These are phyloP conservation scores for Climacteris rufus DNA, from an alignment of 2,113 vertebrate genomes.

Conservation along the genomic window DNA sequence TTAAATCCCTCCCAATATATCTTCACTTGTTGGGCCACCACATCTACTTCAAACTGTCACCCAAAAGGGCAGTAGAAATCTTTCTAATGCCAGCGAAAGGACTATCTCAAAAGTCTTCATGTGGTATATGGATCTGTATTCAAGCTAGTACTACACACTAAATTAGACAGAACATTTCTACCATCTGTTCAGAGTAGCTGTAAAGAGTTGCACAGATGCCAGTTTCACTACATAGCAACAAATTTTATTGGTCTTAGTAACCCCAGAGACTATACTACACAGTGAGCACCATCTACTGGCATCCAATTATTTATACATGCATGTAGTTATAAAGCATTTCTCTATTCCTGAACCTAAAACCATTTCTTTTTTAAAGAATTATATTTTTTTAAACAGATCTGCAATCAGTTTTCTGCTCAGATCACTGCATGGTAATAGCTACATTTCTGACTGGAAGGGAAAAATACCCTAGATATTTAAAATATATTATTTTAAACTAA, in stretches of 20 bases:
- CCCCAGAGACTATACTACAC: slow-evolving; percentile 14
- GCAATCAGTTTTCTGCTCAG: neutral
- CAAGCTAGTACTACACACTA: slow-evolving; percentile 23
- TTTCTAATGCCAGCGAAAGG: neutral
- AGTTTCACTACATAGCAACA: neutral
- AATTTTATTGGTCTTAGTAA: slow-evolving; percentile 9
- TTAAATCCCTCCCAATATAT: neutral
- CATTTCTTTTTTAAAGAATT: neutral
- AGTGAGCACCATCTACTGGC: slow-evolving; percentile 54
- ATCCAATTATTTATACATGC: neutral
- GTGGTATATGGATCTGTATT: slow-evolving; percentile 8
- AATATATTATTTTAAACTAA: neutral
- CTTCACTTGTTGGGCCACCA: neutral
- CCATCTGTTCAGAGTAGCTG: slow-evolving; percentile 47
- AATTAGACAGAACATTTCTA: slow-evolving; percentile 42
- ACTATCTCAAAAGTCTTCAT: neutral
- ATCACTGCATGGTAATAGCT: neutral
- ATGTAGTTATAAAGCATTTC: neutral
- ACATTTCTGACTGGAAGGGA: neutral
- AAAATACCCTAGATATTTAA: neutral
- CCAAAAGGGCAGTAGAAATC: neutral
- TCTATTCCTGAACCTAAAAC: neutral
- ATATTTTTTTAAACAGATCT: neutral
- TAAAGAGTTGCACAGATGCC: neutral
- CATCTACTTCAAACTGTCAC: neutral